A percentile compares a stretch with the other conserved stretches of the same genome.
Evolutionary conservation across 2,888 invertebrate genomes (phyloP).

Genomic region (Lasioglossum vierecki): DNA sequence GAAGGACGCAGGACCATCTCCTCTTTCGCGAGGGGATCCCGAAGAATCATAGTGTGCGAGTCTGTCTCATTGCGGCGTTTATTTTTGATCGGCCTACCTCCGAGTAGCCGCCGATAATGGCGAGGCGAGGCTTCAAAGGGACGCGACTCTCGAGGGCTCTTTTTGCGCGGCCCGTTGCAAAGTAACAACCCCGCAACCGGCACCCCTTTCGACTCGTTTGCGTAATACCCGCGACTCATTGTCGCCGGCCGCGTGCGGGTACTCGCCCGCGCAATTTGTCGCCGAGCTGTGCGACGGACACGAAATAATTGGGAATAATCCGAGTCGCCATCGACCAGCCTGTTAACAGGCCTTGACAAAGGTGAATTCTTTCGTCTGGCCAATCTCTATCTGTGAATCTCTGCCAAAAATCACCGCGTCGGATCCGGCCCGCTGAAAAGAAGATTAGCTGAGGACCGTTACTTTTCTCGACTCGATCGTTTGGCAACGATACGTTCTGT

Average conservation of each 20-base stretch:
- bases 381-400: background rate
- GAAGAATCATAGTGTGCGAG: conserved; percentile 14
- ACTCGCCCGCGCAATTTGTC: conserved; percentile 1
- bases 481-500: background rate
- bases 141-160: conserved; percentile 40
- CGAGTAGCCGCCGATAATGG: conserved; percentile 54
- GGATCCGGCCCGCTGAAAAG: background rate
- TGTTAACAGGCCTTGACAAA: background rate
- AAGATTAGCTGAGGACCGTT: background rate
- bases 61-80: conserved; percentile 50
- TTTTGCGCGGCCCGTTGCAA: conserved; percentile 34
- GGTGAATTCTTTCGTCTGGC: conserved; percentile 5
- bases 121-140: conserved; percentile 56
- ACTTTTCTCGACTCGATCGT: background rate
- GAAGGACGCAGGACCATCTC: background rate
- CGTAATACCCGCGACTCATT: conserved; percentile 69
- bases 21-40: conserved; percentile 28
- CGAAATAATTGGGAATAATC: conserved; percentile 51
- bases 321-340: background rate
- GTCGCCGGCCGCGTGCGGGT: conserved; percentile 42
- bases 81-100: conserved; percentile 64
- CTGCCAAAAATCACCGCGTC: background rate
- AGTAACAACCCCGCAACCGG: conserved; percentile 39
- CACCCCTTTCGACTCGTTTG: conserved; percentile 60
- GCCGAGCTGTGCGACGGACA: conserved; percentile 15